Conservation (phyloP, 1,140 invertebrate species). For the Venturia canescens region DNA sequence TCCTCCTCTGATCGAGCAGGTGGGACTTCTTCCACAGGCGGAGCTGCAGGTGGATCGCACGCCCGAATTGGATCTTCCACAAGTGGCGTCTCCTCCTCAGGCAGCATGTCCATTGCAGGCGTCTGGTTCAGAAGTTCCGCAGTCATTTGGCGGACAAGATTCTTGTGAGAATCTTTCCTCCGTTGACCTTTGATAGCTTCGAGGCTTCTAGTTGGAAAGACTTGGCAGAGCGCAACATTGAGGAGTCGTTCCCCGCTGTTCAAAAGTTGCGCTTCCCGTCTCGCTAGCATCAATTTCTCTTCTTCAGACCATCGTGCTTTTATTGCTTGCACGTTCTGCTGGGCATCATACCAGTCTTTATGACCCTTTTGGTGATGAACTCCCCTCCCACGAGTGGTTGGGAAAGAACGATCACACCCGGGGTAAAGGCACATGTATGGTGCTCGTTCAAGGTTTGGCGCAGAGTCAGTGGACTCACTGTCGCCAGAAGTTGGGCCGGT, state of each 20-base stretch:
- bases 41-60: no score
- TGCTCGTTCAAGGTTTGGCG: no score
- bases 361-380: constrained; percentile 42
- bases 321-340: not conserved
- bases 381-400: not conserved
- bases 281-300: constrained; percentile 24
- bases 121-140: not conserved
- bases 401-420: no score
- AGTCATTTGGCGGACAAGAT: not conserved
- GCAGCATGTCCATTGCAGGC: not conserved
- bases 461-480: no score
- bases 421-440: no score
- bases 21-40: no score
- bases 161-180: constrained; percentile 13
- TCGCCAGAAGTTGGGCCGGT: no score
- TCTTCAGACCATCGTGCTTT: constrained; percentile 42
- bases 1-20: no score
- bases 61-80: no score
- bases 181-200: constrained; percentile 39
- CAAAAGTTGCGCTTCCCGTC: constrained; percentile 39
- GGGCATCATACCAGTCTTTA: constrained; percentile 48
- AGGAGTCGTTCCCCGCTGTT: not conserved
- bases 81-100: not conserved
- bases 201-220: constrained; percentile 33
- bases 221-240: constrained; percentile 16